These are phyloP conservation scores for Ichneumoninae sp. DNA, from an alignment of 2,888 invertebrate species.

Conservation along the genomic window DNA sequence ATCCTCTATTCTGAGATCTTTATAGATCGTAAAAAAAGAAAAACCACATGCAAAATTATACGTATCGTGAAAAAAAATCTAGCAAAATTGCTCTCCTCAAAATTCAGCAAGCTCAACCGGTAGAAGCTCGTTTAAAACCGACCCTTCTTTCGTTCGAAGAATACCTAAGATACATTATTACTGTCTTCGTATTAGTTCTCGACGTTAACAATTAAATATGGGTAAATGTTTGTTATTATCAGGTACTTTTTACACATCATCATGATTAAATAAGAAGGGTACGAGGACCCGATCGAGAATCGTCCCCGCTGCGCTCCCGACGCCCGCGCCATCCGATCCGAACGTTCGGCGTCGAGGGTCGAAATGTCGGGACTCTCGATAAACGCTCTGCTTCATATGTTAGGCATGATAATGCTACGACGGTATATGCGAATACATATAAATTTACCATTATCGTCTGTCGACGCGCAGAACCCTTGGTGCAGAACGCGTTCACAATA, in stretches of 20 bases:
- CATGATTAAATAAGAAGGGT: slow-evolving; percentile 79
- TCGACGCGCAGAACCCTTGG: slow-evolving; percentile 34
- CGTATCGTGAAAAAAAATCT: slow-evolving; percentile 59
- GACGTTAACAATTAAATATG: slow-evolving; percentile 62
- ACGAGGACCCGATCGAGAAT: slow-evolving; percentile 63
- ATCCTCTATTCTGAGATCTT: slow-evolving; percentile 45
- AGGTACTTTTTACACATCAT: slow-evolving; percentile 84
- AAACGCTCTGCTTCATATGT: slow-evolving; percentile 63
- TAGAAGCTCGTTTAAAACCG: slow-evolving; percentile 58
- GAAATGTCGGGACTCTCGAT: slow-evolving; percentile 51
- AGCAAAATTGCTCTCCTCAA: slow-evolving; percentile 62
- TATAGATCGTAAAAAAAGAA: slow-evolving; percentile 52
- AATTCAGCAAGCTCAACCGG: slow-evolving; percentile 65
- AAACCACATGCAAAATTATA: slow-evolving; percentile 74
- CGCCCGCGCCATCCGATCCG: not conserved
- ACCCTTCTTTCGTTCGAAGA: slow-evolving; percentile 39
- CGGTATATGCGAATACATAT: slow-evolving; percentile 51
- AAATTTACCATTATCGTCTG: slow-evolving; percentile 43
- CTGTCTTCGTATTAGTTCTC: slow-evolving; percentile 40
- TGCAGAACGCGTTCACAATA: slow-evolving; percentile 52
- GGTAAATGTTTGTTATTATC: slow-evolving; percentile 77
- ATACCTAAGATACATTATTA: slow-evolving; percentile 52
- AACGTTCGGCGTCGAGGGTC: slow-evolving; percentile 35
- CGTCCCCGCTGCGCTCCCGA: slow-evolving; percentile 47
- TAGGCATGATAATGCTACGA: slow-evolving; percentile 67